Conservation (phyloP, 2,888 invertebrate genomes). For the Eupsilia transversa region DNA sequence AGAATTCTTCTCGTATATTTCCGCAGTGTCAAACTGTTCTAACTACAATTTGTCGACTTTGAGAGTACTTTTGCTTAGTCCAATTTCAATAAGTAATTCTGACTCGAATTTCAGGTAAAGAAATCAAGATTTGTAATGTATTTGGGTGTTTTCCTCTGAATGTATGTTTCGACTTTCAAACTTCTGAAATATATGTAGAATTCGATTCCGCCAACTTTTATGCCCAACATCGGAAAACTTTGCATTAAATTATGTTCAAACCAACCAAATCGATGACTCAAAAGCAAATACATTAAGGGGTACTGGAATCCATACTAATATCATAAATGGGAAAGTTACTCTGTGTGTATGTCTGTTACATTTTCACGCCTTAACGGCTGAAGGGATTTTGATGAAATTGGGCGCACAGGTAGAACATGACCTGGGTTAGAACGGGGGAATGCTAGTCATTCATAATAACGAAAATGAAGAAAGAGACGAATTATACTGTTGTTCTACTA, state of each 20-base stretch:
- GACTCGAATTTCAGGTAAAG: not conserved
- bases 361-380: not conserved
- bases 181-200: constrained; percentile 16
- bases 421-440: not conserved
- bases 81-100: constrained; percentile 2
- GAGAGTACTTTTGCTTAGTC: not conserved
- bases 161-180: constrained; percentile 4
- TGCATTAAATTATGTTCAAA: constrained; percentile 12
- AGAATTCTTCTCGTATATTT: not conserved
- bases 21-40: not conserved
- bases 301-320: not conserved
- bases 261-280: not conserved
- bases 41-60: not conserved
- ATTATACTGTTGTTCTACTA: not conserved
- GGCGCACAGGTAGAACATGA: not conserved
- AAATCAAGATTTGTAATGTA: constrained; percentile 5
- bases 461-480: not conserved
- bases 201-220: constrained; percentile 19
- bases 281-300: not conserved
- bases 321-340: not conserved
- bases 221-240: not conserved
- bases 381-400: not conserved
- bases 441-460: not conserved
- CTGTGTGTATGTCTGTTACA: not conserved
- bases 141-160: not conserved